A percentile compares a stretch with the other conserved stretches of the same genome.
These are phyloP conservation scores for Sebastes taczanowskii DNA, from an alignment of 2,797 vertebrate genomes.

Conservation along the genomic window DNA sequence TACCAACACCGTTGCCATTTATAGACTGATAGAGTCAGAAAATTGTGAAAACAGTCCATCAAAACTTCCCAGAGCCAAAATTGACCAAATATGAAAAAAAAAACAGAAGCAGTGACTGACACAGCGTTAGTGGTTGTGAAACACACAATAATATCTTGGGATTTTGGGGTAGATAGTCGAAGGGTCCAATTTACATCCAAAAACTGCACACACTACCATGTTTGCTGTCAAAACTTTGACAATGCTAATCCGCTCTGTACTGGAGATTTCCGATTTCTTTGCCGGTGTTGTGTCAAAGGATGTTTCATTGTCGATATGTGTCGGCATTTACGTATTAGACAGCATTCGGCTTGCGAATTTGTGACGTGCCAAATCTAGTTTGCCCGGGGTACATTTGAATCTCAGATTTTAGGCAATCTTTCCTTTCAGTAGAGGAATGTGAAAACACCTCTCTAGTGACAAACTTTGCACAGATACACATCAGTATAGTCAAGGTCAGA, in stretches of 20 bases:
- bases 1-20: rapidly evolving
- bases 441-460: background rate
- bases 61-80: background rate
- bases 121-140: background rate
- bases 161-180: background rate
- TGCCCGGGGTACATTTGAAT: background rate
- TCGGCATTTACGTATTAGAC: background rate
- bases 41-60: background rate
- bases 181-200: background rate
- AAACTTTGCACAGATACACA: background rate
- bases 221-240: background rate
- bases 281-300: background rate
- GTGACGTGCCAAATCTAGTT: background rate
- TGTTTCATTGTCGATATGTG: background rate
- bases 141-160: background rate
- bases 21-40: too few relatives aligned
- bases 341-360: background rate
- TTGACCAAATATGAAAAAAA: too few relatives aligned
- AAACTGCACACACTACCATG: background rate
- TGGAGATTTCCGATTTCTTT: background rate
- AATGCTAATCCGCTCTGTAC: background rate
- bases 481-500: background rate
- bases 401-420: background rate
- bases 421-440: background rate
- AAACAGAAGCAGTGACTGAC: background rate